Evolutionary conservation across 1,140 invertebrate species (phyloP).

Genomic region (Venturia canescens): DNA sequence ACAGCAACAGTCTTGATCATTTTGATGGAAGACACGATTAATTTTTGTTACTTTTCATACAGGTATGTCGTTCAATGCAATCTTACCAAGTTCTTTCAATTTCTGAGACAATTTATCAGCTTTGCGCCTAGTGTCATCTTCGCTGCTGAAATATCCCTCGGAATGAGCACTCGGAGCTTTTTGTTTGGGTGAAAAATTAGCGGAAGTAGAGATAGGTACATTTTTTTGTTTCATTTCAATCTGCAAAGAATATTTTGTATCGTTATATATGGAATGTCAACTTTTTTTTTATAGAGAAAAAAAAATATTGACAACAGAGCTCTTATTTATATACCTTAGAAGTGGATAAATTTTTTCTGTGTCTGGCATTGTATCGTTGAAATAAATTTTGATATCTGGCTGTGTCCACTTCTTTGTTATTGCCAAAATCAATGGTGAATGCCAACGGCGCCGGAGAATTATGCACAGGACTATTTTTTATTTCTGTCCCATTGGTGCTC

Average conservation of each 20-base stretch:
- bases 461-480: conserved; percentile 32
- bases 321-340: conserved; percentile 75
- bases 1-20: conserved; percentile 19
- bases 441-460: conserved; percentile 68
- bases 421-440: conserved; percentile 84
- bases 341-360: conserved; percentile 83
- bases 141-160: conserved; percentile 84
- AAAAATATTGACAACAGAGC: background rate
- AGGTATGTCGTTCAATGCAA: conserved; percentile 11
- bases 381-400: conserved; percentile 81
- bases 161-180: conserved; percentile 82
- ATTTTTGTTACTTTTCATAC: conserved; percentile 7
- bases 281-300: conserved; percentile 5
- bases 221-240: conserved; percentile 71
- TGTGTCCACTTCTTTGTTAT: conserved; percentile 80
- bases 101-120: conserved; percentile 64
- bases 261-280: background rate
- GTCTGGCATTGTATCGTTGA: conserved; percentile 83
- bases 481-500: conserved; percentile 30
- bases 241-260: conserved; percentile 45
- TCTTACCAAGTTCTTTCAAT: conserved; percentile 63
- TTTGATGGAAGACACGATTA: background rate
- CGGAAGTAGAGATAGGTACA: conserved; percentile 70
- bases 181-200: conserved; percentile 62
- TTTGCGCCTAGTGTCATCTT: conserved; percentile 76